These are phyloP conservation scores for Poecilia gillii DNA, from an alignment of 2,797 vertebrate species.

Conservation along the genomic window DNA sequence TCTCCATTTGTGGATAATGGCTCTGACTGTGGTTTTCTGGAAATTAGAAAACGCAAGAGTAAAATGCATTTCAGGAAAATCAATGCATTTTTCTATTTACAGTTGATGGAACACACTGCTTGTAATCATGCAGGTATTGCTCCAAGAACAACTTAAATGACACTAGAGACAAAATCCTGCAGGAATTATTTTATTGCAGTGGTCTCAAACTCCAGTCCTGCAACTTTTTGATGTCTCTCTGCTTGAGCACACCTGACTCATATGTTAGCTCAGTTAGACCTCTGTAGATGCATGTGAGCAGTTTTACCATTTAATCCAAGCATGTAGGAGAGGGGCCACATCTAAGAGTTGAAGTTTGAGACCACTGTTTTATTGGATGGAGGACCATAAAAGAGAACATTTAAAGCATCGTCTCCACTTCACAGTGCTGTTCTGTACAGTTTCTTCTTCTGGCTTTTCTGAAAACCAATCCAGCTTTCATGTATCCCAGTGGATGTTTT, in stretches of 20 bases:
- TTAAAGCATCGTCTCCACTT: background rate
- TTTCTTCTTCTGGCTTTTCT: constrained; percentile 14
- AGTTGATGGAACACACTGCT: background rate
- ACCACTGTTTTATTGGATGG: background rate
- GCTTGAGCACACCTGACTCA: too few relatives aligned
- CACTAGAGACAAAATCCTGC: background rate
- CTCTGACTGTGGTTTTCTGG: too few relatives aligned
- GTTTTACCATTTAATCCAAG: too few relatives aligned
- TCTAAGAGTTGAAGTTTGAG: too few relatives aligned
- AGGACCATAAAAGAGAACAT: background rate
- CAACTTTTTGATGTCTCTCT: too few relatives aligned
- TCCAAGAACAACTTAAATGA: background rate
- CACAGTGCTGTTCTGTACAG: constrained; percentile 5
- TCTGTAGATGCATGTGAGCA: too few relatives aligned
- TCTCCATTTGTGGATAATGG: background rate
- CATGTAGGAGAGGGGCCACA: too few relatives aligned
- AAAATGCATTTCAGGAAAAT: background rate
- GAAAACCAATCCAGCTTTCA: constrained; percentile 37
- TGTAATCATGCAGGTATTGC: background rate
- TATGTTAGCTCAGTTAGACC: too few relatives aligned
- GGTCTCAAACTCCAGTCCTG: too few relatives aligned
- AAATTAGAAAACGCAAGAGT: too few relatives aligned
- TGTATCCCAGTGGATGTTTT: constrained; percentile 24
- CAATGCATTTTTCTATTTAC: background rate
- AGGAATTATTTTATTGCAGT: background rate